phyloP scores from a whole-genome alignment of 2,888 invertebrate species.

The Dryocosmus kuriphilus region DNA sequence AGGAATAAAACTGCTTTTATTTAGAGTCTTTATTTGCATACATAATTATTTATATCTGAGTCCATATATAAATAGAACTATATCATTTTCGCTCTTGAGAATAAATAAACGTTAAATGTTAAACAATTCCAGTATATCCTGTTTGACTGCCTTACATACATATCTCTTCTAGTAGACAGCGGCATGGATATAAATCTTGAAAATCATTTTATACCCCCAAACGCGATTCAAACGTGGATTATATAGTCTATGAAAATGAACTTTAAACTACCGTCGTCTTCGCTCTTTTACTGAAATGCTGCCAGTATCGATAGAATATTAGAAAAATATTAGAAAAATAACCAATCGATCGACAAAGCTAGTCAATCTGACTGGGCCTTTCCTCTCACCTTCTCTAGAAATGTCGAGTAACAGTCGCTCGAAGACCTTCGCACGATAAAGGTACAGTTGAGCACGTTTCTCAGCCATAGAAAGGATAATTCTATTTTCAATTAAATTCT shows the following conservation, averaged over 20 bases:
- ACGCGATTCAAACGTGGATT: not conserved
- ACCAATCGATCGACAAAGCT: constrained; percentile 49
- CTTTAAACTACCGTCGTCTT: constrained; percentile 41
- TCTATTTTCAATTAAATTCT: constrained; percentile 37
- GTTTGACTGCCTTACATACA: constrained; percentile 29
- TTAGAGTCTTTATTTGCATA: too few relatives aligned
- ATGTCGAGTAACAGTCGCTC: constrained; percentile 46
- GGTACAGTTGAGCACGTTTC: constrained; percentile 38
- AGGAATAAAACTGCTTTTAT: too few relatives aligned
- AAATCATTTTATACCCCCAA: constrained; percentile 23
- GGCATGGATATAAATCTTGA: constrained; percentile 30
- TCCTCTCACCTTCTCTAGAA: constrained; percentile 40
- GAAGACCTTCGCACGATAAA: constrained; percentile 47
- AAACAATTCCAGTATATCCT: constrained; percentile 32
- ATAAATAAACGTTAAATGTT: constrained; percentile 36
- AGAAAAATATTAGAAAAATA: constrained; percentile 45
- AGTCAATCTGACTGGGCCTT: constrained; percentile 44
- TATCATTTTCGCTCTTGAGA: constrained; percentile 14
- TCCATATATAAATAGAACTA: constrained; percentile 21
- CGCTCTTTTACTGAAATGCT: constrained; percentile 44
- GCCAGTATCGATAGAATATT: constrained; percentile 41
- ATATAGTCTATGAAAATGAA: constrained; percentile 17
- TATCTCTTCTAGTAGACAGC: constrained; percentile 14
- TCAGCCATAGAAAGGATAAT: constrained; percentile 33
- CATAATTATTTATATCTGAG: not conserved